Evolutionary conservation across 92 coral and sea anemone species (phyloP).

Genomic region (Isaurus tuberculatus): DNA sequence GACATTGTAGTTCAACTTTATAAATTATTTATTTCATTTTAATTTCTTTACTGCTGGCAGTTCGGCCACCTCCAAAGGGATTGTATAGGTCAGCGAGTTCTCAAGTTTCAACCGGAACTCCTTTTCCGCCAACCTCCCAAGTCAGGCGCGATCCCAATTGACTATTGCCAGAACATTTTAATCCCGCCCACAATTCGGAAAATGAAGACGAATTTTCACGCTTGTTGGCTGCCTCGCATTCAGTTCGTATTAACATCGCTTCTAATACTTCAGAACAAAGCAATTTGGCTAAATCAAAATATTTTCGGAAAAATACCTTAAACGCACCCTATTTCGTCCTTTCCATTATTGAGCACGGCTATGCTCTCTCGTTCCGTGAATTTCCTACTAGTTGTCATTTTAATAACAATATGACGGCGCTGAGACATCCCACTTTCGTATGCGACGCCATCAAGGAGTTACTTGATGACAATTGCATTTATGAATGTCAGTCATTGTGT

Average conservation of each 20-base stretch:
- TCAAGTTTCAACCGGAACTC: background rate
- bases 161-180: background rate
- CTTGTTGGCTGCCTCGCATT: background rate
- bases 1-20: too few relatives aligned
- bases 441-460: constrained; percentile 41
- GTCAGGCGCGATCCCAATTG: background rate
- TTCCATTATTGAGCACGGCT: background rate
- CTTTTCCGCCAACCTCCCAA: background rate
- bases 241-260: background rate
- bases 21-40: too few relatives aligned
- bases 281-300: background rate
- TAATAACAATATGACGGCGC: constrained; percentile 38
- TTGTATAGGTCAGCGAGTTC: background rate
- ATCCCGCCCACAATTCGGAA: background rate
- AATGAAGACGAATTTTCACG: background rate
- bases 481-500: constrained; percentile 24
- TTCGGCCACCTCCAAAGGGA: too few relatives aligned
- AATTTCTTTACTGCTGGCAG: too few relatives aligned
- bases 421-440: constrained; percentile 36
- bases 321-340: background rate
- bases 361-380: constrained; percentile 27
- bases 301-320: background rate
- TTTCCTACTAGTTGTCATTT: constrained; percentile 30
- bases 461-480: constrained; percentile 21
- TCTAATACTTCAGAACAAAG: background rate